Evolutionary conservation across 2,888 invertebrate species (phyloP), one percentile per base, ranked within the genome.

Genomic region (Phaonia tiefii): DNA sequence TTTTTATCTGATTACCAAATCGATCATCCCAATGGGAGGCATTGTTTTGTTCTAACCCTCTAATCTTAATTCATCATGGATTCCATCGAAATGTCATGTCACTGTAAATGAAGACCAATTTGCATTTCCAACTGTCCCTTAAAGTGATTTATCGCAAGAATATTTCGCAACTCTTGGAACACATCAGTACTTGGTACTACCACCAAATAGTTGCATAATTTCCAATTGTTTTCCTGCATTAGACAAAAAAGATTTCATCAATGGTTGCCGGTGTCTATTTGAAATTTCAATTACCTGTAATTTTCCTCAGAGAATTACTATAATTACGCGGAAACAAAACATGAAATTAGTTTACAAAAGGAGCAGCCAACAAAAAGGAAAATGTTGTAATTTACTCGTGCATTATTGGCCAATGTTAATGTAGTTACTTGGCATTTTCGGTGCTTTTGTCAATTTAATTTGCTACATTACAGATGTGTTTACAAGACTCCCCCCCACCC

Each of bases 361-460:
- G n/a, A n/a, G n/a, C n/a, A n/a, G n/a, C n/a, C 26, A 66, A 60
- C 58, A 66, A 26, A n/a, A 63, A 13, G 39, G 25, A 37, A 76
- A 72, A 56, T 77, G 46, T 72, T 71, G 74, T 60, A 80, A 80
- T 74, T 75, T 69, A 69, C 49, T 72, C n/a, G 25, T 58, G n/a
- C 10, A 39, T 39, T 66, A 17, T 54, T 65, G 11, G 37, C 15
- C 11, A 8, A 10, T 22, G 20, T 25, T 11, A 22, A 54, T 72
- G 2, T 20, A 46, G 17, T 69, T 58, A 31, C 31, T 65, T 78
- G 75, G 71, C 74, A 58, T 66, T 77, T 67, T 82, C 63, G 82
- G 71, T 70, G 69, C 73, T 79, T 78, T 82, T 79, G 82, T 82
- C 82, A 81, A 81, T 81, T 81, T 78, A 81, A 81, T 81, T 81